phyloP scores from a whole-genome alignment of 2,888 invertebrate species.

The Drosophila longiperda region DNA sequence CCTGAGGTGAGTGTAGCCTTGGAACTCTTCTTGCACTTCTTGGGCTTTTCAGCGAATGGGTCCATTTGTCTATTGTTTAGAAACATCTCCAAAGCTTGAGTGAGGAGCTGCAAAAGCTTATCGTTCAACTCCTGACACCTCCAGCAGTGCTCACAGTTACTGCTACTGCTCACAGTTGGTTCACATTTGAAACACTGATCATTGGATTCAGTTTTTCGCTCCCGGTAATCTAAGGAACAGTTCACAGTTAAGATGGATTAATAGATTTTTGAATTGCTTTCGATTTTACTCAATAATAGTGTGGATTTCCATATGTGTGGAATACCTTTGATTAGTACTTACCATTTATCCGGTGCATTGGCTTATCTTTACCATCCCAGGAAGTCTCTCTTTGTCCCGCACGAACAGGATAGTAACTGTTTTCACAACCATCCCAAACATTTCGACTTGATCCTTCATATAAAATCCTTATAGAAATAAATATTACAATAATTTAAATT shows the following conservation, averaged over 20 bases:
- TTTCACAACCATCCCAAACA: neutral
- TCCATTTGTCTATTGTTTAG: neutral
- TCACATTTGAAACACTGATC: neutral
- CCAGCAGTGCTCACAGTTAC: constrained; percentile 29
- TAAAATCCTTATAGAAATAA: neutral
- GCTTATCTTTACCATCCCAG: neutral
- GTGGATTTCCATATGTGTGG: neutral
- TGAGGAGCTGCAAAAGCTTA: constrained; percentile 37
- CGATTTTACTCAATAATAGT: neutral
- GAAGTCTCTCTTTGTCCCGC: neutral
- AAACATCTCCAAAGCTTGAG: constrained; percentile 49
- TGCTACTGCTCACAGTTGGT: constrained; percentile 9
- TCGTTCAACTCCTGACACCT: neutral
- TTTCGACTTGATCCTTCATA: neutral
- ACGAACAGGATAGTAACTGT: too few species aligned
- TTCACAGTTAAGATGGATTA: neutral
- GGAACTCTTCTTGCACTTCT: neutral
- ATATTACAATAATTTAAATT: neutral
- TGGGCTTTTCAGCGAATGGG: neutral
- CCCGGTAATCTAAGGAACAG: neutral
- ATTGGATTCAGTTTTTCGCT: neutral
- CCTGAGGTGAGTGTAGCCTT: neutral
- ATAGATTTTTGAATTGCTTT: neutral
- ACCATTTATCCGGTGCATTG: neutral
- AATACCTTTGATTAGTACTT: neutral